phyloP scores from a whole-genome alignment of 2,888 invertebrate genomes.

The Caenorhabditis plicata region DNA sequence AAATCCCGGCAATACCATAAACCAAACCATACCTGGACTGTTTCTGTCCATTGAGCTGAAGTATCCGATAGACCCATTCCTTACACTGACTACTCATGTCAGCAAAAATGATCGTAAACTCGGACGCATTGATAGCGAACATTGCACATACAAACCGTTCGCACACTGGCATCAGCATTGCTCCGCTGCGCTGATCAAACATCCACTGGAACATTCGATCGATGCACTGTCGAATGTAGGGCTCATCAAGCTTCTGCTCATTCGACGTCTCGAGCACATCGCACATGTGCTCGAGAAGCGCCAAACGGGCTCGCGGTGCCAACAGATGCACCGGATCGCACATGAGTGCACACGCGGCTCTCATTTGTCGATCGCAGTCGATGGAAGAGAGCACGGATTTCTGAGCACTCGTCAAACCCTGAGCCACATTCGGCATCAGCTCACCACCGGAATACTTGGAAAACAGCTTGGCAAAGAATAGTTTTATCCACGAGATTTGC shows the following conservation, averaged over 20 bases:
- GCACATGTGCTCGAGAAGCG: conserved; percentile 24
- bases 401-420: conserved; percentile 6
- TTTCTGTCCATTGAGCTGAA: conserved; percentile 24
- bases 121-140: conserved; percentile 29
- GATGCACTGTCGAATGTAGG: conserved; percentile 15
- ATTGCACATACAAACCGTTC: conserved; percentile 22
- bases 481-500: conserved; percentile 17
- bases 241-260: conserved; percentile 16
- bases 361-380: conserved; percentile 20
- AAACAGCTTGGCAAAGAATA: conserved; percentile 18
- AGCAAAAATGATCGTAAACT: conserved; percentile 23
- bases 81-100: conserved; percentile 15
- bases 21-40: too few relatives aligned
- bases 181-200: conserved; percentile 27
- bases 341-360: conserved; percentile 26
- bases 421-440: conserved; percentile 16
- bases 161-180: conserved; percentile 31
- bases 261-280: conserved; percentile 25
- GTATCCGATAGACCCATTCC: conserved; percentile 27
- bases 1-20: too few relatives aligned
- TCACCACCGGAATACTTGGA: conserved; percentile 15
- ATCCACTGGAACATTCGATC: conserved; percentile 29
- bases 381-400: conserved; percentile 14
- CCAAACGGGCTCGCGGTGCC: conserved; percentile 11
- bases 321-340: conserved; percentile 25